Evolutionary conservation across 1,140 invertebrate genomes (phyloP).

Genomic region (Elymnias hypermnestra): DNA sequence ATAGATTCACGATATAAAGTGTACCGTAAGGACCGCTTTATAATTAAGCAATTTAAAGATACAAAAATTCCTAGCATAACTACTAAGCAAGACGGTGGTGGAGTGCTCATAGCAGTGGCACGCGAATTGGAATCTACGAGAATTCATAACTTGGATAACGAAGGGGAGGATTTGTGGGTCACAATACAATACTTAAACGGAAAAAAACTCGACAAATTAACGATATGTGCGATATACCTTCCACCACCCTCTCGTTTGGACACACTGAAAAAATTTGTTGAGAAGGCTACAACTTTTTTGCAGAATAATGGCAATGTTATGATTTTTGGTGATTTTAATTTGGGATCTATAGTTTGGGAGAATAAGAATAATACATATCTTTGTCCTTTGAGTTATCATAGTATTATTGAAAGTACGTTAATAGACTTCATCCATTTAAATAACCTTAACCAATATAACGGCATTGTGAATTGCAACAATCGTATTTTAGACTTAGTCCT

Average conservation of each 20-base stretch:
- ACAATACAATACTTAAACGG: too few species aligned
- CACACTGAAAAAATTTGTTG: not conserved
- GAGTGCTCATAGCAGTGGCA: not conserved
- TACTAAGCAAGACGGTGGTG: slow-evolving; percentile 1
- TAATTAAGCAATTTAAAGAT: not conserved
- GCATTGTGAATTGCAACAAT: too few species aligned
- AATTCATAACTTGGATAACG: not conserved
- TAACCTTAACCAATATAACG: too few species aligned
- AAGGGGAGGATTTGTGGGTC: slow-evolving; percentile 3
- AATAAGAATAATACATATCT: too few species aligned
- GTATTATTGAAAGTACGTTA: too few species aligned
- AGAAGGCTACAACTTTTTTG: not conserved
- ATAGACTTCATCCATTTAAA: too few species aligned
- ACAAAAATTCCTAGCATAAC: not conserved
- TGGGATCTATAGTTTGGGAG: too few species aligned
- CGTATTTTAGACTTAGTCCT: too few species aligned
- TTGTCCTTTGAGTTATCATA: too few species aligned
- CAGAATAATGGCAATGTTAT: not conserved
- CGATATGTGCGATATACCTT: not conserved
- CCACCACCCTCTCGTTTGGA: not conserved
- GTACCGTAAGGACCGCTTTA: not conserved
- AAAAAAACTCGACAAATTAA: not conserved
- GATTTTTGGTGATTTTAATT: too few species aligned
- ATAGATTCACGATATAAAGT: slow-evolving; percentile 5
- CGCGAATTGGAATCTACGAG: not conserved